Evolutionary conservation across 2,797 vertebrate genomes (phyloP), one percentile per base, ranked within the genome.

Genomic region (Oryzias dopingdopingensis): DNA sequence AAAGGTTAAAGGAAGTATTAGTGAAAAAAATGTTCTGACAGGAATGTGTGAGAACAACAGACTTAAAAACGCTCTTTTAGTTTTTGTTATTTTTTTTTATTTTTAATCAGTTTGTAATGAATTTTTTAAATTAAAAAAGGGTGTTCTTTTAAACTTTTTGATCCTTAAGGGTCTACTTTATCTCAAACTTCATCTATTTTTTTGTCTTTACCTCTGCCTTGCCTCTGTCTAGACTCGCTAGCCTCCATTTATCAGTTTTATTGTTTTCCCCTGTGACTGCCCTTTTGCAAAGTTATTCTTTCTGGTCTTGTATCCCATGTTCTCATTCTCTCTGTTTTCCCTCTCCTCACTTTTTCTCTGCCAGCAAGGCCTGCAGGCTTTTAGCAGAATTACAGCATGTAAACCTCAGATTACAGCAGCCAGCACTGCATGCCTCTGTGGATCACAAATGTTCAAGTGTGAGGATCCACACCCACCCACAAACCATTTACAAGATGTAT

Each of bases 321-420:
- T 70, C 65, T 64, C 53, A 24, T 60, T 67, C 46, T 26, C 47
- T 22, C 50, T 56, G 59, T 52, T 41, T 63, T 17, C 15, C 55
- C 49, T 44, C 43, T 56, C 14, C 54, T 56, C 41, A 55, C 64
- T 62, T 69, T 58, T 46, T 77, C 74, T 74, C 74, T 86, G 82
- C 82, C 80, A 86, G 84, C 81, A 15, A 79, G 79, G 76, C 81
- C 85, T 83, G 76, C 82, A 87, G 87, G 88, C 84, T 85, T 86
- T 77, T 74, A 74, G 85, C 67, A 84, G 89, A 83, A 91, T 92
- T 92, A 92, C 91, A 89, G 81, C 82, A 58, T 91, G 91, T 93
- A 92, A 93, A 92, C 81, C 85, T 72, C 59, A 85, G 91, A 93
- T 92, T 92, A 92, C 86, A 86, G 80, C 77, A 77, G 72, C 79